These are phyloP conservation scores for Daboia siamensis DNA, from an alignment of 2,113 vertebrate genomes.

Conservation along the genomic window DNA sequence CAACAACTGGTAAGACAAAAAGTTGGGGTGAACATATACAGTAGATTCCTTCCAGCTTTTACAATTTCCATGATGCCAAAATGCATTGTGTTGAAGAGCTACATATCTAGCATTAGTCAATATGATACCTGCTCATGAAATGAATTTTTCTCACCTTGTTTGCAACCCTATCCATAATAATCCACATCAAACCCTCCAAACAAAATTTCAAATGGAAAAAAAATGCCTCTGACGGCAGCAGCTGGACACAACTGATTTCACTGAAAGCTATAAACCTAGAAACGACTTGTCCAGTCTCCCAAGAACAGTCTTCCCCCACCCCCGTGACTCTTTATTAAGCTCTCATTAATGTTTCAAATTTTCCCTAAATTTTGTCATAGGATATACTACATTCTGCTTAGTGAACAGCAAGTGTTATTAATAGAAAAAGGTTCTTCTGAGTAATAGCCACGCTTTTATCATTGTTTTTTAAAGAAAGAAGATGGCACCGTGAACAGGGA, in stretches of 20 bases:
- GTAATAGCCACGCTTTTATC: background rate
- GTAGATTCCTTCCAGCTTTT: background rate
- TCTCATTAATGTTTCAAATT: background rate
- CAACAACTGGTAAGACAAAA: background rate
- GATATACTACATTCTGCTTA: fast-evolving
- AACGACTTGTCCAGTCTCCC: background rate
- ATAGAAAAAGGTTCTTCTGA: background rate
- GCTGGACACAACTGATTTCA: background rate
- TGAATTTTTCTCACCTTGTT: background rate
- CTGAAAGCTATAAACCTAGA: background rate
- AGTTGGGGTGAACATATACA: background rate
- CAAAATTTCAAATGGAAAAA: background rate
- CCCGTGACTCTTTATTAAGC: background rate
- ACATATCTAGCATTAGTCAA: background rate
- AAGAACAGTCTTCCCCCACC: background rate
- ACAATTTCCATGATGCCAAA: background rate
- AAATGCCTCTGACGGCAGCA: background rate
- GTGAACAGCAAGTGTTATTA: background rate
- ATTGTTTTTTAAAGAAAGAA: slow-evolving; percentile 79
- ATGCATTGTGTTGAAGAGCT: background rate
- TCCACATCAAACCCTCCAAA: background rate
- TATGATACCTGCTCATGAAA: background rate
- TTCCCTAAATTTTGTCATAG: background rate
- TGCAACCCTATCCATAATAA: background rate
- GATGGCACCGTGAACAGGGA: slow-evolving; percentile 95